A percentile compares a stretch with the other conserved stretches of the same genome.
phyloP scores from a whole-genome alignment of 2,888 invertebrate species.

The Agrotis segetum region DNA sequence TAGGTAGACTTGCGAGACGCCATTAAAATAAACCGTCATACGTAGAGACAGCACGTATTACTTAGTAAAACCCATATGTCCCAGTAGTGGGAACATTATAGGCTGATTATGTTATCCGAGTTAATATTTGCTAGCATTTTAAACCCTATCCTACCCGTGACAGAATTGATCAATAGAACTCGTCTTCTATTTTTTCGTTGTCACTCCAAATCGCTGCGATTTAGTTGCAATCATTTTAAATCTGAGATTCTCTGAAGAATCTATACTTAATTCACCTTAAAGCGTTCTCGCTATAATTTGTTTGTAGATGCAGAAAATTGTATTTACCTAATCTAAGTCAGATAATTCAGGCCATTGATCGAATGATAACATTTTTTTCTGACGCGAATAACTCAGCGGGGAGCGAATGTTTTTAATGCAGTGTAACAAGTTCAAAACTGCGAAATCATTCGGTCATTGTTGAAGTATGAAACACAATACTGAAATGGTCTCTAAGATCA shows the following conservation, averaged over 20 bases:
- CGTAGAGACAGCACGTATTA: no score
- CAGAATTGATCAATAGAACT: neutral
- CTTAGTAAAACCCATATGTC: no score
- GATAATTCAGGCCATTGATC: conserved; percentile 2
- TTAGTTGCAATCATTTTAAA: neutral
- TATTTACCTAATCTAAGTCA: conserved; percentile 14
- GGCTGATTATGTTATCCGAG: no score
- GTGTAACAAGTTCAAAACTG: conserved; percentile 17
- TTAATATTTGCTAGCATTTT: neutral
- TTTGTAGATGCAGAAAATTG: conserved; percentile 28
- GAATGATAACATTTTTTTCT: conserved; percentile 11
- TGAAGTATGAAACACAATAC: neutral
- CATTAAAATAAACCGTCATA: no score
- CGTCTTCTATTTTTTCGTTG: neutral
- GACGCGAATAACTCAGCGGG: conserved; percentile 1
- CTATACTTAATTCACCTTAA: neutral
- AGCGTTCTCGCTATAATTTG: neutral
- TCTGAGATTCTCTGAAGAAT: neutral
- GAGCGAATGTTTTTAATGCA: neutral
- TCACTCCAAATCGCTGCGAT: neutral
- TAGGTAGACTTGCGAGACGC: no score
- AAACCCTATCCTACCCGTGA: neutral
- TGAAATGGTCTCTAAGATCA: neutral
- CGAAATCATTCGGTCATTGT: conserved; percentile 3
- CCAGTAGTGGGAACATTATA: no score